phyloP scores from a whole-genome alignment of 2,113 vertebrate species.

The Passer domesticus region DNA sequence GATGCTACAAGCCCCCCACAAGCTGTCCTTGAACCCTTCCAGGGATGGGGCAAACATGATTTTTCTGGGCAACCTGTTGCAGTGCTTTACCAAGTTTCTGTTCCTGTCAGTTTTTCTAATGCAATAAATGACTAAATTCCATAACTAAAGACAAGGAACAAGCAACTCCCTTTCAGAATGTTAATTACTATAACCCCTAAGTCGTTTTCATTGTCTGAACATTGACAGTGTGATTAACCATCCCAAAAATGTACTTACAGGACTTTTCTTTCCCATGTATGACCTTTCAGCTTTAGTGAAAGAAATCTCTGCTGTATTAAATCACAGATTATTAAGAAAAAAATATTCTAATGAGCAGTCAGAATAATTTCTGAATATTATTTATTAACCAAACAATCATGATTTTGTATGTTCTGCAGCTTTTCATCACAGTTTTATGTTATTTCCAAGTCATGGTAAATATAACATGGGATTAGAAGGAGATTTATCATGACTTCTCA shows the following conservation, averaged over 20 bases:
- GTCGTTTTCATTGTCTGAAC: neutral
- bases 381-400: neutral
- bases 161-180: neutral
- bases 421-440: neutral
- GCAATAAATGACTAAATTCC: neutral
- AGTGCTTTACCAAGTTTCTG: neutral
- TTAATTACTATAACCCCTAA: neutral
- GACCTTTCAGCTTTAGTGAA: neutral
- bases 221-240: neutral
- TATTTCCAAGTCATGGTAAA: neutral
- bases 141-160: neutral
- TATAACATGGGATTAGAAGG: neutral
- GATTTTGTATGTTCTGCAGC: neutral
- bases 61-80: neutral
- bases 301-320: neutral
- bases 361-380: neutral
- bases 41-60: neutral
- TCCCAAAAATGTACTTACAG: neutral
- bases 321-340: neutral
- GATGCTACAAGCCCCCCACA: no score
- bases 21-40: rapidly evolving
- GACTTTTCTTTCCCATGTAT: neutral
- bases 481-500: neutral
- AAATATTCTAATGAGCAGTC: neutral
- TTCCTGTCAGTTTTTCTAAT: neutral